phyloP scores from a whole-genome alignment of 2,888 invertebrate species.

The Drosophila planitibia region DNA sequence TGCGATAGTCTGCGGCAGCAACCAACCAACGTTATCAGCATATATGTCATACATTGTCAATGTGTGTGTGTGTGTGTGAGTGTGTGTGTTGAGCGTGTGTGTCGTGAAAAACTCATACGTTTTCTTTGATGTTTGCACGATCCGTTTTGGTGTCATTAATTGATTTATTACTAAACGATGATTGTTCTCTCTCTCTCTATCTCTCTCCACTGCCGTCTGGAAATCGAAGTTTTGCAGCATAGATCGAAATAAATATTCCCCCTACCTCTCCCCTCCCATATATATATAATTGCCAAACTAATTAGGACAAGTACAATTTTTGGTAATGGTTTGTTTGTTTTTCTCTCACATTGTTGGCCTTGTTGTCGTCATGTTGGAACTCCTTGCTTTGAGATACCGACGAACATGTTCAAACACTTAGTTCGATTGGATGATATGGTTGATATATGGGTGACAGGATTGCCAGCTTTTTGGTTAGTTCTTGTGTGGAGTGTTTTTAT shows the following conservation, averaged over 20 bases:
- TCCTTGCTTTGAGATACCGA: slow-evolving; percentile 43
- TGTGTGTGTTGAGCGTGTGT: slow-evolving; percentile 43
- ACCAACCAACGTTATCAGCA: slow-evolving; percentile 54
- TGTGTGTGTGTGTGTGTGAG: slow-evolving; percentile 43
- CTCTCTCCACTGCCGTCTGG: slow-evolving; percentile 19
- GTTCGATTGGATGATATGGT: slow-evolving; percentile 28
- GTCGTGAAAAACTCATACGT: slow-evolving; percentile 63
- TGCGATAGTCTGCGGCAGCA: slow-evolving; percentile 21
- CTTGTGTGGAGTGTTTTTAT: slow-evolving; percentile 8
- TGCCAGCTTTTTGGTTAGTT: slow-evolving; percentile 26
- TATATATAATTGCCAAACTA: slow-evolving; percentile 49
- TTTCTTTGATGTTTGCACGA: slow-evolving; percentile 78
- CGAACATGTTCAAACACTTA: slow-evolving; percentile 48
- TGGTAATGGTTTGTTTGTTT: slow-evolving; percentile 63
- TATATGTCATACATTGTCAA: slow-evolving; percentile 41
- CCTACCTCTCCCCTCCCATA: neutral
- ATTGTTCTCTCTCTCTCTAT: slow-evolving; percentile 27
- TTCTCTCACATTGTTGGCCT: slow-evolving; percentile 30
- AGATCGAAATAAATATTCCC: slow-evolving; percentile 1
- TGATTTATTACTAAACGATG: slow-evolving; percentile 71
- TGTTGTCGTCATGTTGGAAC: slow-evolving; percentile 37
- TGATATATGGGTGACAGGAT: slow-evolving; percentile 11
- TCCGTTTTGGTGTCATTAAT: slow-evolving; percentile 67
- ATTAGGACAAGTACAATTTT: slow-evolving; percentile 47
- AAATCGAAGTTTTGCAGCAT: slow-evolving; percentile 6